Base-by-base conservation (phyloP, 2,888 invertebrate genomes). In the Mythimna vitellina region DNA sequence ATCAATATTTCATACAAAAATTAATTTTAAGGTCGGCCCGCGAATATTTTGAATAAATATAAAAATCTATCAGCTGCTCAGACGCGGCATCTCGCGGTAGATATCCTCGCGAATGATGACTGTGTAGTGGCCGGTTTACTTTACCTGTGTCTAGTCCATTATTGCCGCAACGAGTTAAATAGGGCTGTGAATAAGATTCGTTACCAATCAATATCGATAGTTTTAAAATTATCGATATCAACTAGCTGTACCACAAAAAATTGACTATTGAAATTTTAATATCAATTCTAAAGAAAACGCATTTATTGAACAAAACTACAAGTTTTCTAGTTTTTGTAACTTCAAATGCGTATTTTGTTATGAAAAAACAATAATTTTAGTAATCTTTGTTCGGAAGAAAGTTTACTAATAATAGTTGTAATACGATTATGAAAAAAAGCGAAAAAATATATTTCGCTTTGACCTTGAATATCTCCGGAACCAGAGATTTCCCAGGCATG, bases 81-180 rank as follows among this genome's bases (percentile, higher is more conserved):
- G 35, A 60, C 78, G 73, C 51, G 73, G 22, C 25, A 12, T 2
- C 64, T 53, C 64, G 64, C 56, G 51, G 5, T 51, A 53, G 56
- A 56, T 54, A 57, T 20, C 20, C 49, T 53, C 32, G 61, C 78
- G 61, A 78, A 73, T 78, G 78, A 56, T 38, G 20, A 12, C 54
- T 46, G 46, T 22, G 12, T 32, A 61, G 29, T 32, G 5, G 25
- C 12, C 32, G 17, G 42, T 42, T 38, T 32, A 54, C 58, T 17
- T 12, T 38, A 54, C 54, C n/a, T 63, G 58, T 3, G 25, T 3
- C 32, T 58, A 38, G 22, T 38, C 10, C 3, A 22, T 38, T 60
- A 60, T 60, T 20, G 22, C 22, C 14, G 58, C 22, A 38, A 38
- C 58, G 14, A 46, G 3, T 14, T 29, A 42, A 57, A 35, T 62